Percentiles rank a stretch among this genome's conserved stretches.
Conservation (phyloP, 2,888 invertebrate genomes). For the Hesperia comma region DNA sequence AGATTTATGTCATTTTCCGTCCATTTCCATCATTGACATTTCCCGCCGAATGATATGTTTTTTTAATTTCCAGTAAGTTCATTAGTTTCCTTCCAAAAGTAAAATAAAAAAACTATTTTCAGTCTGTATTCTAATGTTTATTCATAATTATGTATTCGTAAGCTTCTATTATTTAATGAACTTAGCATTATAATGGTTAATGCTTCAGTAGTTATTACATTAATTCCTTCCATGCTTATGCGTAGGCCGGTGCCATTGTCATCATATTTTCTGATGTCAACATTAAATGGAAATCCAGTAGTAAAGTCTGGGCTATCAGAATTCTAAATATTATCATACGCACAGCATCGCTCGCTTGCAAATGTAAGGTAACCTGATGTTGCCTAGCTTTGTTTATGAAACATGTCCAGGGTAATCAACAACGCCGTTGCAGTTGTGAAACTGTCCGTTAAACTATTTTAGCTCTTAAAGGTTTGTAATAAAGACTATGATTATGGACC, state of each 20-base stretch:
- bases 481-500: slow-evolving; percentile 42
- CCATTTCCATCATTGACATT: no score
- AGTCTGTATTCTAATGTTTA: no score
- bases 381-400: slow-evolving; percentile 64
- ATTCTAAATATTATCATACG: slow-evolving; percentile 61
- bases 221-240: neutral
- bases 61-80: no score
- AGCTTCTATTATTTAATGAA: neutral
- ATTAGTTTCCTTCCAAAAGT: no score
- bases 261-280: slow-evolving; percentile 32
- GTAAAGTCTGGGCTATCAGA: slow-evolving; percentile 40
- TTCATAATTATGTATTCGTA: neutral
- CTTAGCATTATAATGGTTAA: slow-evolving; percentile 4
- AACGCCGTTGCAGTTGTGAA: slow-evolving; percentile 16
- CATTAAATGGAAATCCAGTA: slow-evolving; percentile 30
- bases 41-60: no score
- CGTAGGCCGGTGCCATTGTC: slow-evolving; percentile 27
- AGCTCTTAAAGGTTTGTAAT: slow-evolving; percentile 38
- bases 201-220: neutral
- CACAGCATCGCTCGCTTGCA: slow-evolving; percentile 59
- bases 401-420: slow-evolving; percentile 54
- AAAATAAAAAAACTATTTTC: no score
- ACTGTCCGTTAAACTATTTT: slow-evolving; percentile 43
- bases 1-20: no score
- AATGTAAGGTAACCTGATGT: slow-evolving; percentile 66